These are phyloP conservation scores for Ostrea denselamellosa DNA, from an alignment of 1,140 invertebrate genomes.

Conservation along the genomic window DNA sequence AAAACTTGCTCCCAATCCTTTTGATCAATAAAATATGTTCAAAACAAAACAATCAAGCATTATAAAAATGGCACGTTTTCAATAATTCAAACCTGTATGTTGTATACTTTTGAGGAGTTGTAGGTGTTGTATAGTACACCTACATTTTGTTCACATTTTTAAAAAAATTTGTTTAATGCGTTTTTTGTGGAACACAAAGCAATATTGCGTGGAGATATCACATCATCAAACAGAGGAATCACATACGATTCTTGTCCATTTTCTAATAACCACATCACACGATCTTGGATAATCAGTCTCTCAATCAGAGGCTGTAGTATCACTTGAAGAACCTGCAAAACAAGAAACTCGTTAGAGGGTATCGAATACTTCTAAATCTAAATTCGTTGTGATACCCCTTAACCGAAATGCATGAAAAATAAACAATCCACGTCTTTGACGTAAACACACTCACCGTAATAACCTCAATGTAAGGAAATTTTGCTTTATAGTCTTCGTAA, in stretches of 20 bases:
- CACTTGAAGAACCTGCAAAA: constrained; percentile 76
- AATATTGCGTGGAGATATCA: constrained; percentile 71
- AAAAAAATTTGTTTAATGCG: neutral
- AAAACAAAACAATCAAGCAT: no score
- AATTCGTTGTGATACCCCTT: neutral
- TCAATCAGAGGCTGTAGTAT: constrained; percentile 79
- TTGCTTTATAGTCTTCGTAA: neutral
- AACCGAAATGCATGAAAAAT: neutral
- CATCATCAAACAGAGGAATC: constrained; percentile 69
- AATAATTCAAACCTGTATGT: no score
- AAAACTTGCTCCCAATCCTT: neutral
- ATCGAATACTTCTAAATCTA: neutral
- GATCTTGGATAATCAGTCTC: constrained; percentile 66
- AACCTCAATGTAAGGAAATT: neutral
- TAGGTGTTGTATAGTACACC: no score
- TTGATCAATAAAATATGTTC: no score
- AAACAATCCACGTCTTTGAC: no score
- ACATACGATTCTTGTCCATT: constrained; percentile 55
- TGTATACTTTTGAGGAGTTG: no score
- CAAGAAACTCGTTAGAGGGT: neutral
- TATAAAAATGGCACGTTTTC: no score
- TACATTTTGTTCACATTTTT: no score
- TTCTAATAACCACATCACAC: constrained; percentile 64
- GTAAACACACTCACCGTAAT: neutral
- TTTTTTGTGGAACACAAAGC: constrained; percentile 62